Evolutionary conservation across 2,113 vertebrate species (phyloP), one percentile per base, ranked within the genome.

Genomic region (Brienomyrus brachyistius): DNA sequence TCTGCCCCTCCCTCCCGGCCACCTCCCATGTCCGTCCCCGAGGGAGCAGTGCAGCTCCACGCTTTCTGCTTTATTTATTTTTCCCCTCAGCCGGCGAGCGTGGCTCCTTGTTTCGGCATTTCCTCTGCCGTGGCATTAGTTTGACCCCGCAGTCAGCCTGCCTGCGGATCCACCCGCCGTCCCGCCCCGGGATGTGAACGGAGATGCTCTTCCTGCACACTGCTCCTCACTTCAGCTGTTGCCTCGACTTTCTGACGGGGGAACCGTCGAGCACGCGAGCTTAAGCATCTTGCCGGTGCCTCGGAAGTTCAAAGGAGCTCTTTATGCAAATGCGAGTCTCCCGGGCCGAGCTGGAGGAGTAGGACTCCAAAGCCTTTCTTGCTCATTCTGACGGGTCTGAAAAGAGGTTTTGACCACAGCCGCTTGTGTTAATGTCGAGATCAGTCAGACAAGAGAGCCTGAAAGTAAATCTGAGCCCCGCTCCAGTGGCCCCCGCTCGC

Each of bases 341-440:
- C 9, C 10, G 23, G n/a, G 23, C 84, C n/a, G 48, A 52, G n/a
- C 47, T 0, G 15, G 27, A 31, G 80, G 19, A 83, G 19, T 6
- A 23, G 2, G 80, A 84, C 43, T 84, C 43, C 40, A 48, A 48
- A 48, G 82, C 82, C 82, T 48, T 48, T 48, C 82, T 48, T 2
- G 82, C 40, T 84, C 82, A 84, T 48, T 84, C 82, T 48, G 23
- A 48, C n/a, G 45, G 3, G 82, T 10, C 43, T 48, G 40, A 83
- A 83, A 83, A 83, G 80, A 83, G 47, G n/a, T 86, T 86, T 31
- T 54, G 50, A 86, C 47, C 50, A 21, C 11, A 86, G 85, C 31
- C 50, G 21, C 85, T 86, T 86, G 85, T 52, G 82, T 84, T 84
- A 52, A 86, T 86, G 85, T 52, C 19, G n/a, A 54, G 85, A 86